Evolutionary conservation across 2,888 invertebrate genomes (phyloP), one percentile per base, ranked within the genome.

Genomic region (Nomada ruficornis): DNA sequence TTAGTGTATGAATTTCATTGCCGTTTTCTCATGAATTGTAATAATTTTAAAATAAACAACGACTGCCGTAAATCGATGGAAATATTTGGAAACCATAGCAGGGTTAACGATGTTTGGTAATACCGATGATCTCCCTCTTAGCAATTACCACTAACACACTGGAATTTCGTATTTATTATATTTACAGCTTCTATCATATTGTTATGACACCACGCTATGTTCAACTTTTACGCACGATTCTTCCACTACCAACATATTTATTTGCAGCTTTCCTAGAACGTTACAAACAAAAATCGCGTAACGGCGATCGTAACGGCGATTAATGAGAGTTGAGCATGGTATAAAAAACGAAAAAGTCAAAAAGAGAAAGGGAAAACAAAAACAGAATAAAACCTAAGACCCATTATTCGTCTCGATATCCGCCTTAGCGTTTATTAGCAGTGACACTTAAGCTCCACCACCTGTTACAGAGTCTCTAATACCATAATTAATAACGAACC

Each of bases 381-480:
- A 36, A 36, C 36, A 36, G 36, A 63, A 42, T 47, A 15, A 50
- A 42, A 42, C 54, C 54, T 9, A 54, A n/a, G 26, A 75, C 75
- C 68, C 82, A 87, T 55, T 44, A 13, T 55, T 63, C 85, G 84
- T 89, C 80, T 88, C 86, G 86, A 72, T 26, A 89, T 88, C 85
- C 26, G 13, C 86, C 90, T 89, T 90, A 90, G 87, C 88, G 84
- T 88, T 89, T 64, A 75, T 90, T 90, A 87, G 90, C 89, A 89
- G 87, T 87, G 88, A 90, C 89, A 91, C 85, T 91, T 88, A 88
- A 89, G 89, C 91, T 92, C 91, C 81, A 91, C 90, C 92, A 91
- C 91, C 92, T 91, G 85, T 90, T 77, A 82, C 64, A 74, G 80
- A 72, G 73, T 82, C 76, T 74, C 71, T 80, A 70, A 86, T 73